Percentiles rank a stretch among this genome's conserved stretches.
Conservation (phyloP, 2,113 vertebrate species). For the Xenopus borealis region DNA sequence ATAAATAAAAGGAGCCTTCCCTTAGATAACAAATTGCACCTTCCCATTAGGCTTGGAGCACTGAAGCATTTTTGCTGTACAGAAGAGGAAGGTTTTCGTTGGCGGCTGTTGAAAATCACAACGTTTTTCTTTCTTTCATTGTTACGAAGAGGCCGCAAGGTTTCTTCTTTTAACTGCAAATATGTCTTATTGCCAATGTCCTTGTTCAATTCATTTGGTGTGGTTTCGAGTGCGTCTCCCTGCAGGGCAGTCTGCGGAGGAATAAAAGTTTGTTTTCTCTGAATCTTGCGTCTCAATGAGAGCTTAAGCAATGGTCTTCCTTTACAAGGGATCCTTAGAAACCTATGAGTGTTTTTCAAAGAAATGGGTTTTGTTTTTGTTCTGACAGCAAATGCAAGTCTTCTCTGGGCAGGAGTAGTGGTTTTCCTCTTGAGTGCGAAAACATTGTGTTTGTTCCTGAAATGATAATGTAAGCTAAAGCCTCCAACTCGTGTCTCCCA, state of each 20-base stretch:
- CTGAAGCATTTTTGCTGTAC: slow-evolving; percentile 58
- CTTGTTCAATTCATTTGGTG: background rate
- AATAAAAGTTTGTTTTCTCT: background rate
- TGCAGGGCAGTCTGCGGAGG: background rate
- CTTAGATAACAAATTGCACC: slow-evolving; percentile 62
- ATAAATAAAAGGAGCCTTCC: slow-evolving; percentile 69
- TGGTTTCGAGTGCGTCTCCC: background rate
- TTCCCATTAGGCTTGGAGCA: slow-evolving; percentile 55
- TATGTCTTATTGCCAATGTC: background rate
- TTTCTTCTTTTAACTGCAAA: slow-evolving; percentile 19
- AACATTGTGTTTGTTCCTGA: slow-evolving; percentile 48
- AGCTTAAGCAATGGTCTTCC: background rate
- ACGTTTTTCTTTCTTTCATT: slow-evolving; percentile 51
- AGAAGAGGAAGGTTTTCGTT: slow-evolving; percentile 59
- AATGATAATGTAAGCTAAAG: slow-evolving; percentile 56
- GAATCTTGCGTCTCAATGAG: background rate
- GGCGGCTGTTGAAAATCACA: slow-evolving; percentile 58
- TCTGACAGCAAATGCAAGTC: background rate
- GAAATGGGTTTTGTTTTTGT: background rate
- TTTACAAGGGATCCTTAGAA: background rate
- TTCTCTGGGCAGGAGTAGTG: background rate
- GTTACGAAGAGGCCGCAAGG: slow-evolving; percentile 14
- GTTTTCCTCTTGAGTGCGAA: background rate
- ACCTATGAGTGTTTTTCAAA: background rate
- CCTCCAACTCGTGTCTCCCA: slow-evolving; percentile 59